phyloP scores from a whole-genome alignment of 1,140 invertebrate genomes.

The Choristoneura fumiferana region DNA sequence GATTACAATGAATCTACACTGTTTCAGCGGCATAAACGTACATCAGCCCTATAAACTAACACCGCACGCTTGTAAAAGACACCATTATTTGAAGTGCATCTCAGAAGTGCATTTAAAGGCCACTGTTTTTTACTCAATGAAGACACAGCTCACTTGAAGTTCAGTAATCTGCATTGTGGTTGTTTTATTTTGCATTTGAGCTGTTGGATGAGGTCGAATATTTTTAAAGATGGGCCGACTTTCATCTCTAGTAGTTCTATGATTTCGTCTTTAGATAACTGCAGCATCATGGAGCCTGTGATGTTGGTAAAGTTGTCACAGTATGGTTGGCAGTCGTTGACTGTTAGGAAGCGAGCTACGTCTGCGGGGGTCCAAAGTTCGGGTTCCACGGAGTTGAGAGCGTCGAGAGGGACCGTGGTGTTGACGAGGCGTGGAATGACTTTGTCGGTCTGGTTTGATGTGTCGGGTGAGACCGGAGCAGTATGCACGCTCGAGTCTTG shows the following conservation, averaged over 20 bases:
- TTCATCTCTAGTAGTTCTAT: constrained; percentile 94
- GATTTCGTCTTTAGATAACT: constrained; percentile 92
- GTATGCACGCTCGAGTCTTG: constrained; percentile 33
- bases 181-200: constrained; percentile 90
- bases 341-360: constrained; percentile 91
- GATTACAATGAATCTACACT: constrained; percentile 4
- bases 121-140: neutral
- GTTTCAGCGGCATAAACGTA: neutral
- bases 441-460: constrained; percentile 64
- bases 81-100: constrained; percentile 16
- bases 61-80: constrained; percentile 10
- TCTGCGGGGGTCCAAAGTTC: constrained; percentile 88
- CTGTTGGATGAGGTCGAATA: constrained; percentile 93
- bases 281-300: constrained; percentile 88
- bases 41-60: neutral
- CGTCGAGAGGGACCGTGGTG: constrained; percentile 55
- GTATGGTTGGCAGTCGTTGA: constrained; percentile 94
- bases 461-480: constrained; percentile 40
- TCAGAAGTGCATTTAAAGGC: constrained; percentile 8
- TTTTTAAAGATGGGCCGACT: constrained; percentile 96
- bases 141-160: constrained; percentile 19
- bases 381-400: constrained; percentile 59
- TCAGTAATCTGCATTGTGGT: constrained; percentile 83
- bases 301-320: constrained; percentile 92
- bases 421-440: constrained; percentile 85